phyloP scores from a whole-genome alignment of 1,140 invertebrate genomes.

The Fopius arisanus region DNA sequence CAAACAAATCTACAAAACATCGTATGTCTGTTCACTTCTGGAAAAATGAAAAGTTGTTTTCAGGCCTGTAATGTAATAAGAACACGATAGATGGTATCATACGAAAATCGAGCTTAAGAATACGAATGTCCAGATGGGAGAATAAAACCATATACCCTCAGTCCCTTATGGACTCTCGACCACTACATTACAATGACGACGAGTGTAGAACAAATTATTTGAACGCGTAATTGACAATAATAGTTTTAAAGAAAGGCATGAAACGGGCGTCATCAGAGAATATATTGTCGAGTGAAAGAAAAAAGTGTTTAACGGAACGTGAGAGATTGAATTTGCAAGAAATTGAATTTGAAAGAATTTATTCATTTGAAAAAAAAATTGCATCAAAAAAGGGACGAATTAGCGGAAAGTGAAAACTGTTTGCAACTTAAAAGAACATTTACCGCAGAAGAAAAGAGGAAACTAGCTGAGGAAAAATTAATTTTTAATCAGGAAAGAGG shows the following conservation, averaged over 20 bases:
- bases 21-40: no score
- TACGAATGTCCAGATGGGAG: no score
- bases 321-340: background rate
- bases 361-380: background rate
- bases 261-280: background rate
- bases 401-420: background rate
- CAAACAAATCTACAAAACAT: no score
- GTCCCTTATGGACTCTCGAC: background rate
- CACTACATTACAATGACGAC: background rate
- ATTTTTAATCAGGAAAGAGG: background rate
- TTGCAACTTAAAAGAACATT: background rate
- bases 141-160: background rate
- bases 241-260: background rate
- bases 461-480: background rate
- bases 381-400: background rate
- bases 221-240: background rate
- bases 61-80: no score
- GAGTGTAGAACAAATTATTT: background rate
- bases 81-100: no score
- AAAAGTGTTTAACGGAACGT: background rate
- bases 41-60: no score
- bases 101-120: no score
- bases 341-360: background rate
- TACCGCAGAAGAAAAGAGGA: background rate
- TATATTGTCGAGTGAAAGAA: background rate